Evolutionary conservation across 2,888 invertebrate genomes (phyloP), one percentile per base, ranked within the genome.

Genomic region (Pseudanteris insignis): DNA sequence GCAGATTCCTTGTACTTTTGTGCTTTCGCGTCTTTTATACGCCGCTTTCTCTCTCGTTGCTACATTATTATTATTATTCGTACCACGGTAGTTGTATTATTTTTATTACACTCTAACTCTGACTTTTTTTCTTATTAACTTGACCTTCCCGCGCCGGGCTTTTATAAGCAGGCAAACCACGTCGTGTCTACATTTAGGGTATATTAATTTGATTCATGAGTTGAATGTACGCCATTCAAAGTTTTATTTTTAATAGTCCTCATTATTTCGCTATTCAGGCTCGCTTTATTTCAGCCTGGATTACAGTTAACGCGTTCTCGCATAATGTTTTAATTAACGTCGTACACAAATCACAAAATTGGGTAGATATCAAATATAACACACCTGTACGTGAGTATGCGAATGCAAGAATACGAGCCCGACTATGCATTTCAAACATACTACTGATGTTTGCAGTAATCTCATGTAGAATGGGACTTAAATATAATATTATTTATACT

Each of bases 131-230:
- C n/a, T 53, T 44, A 24, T 38, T 38, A 26, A 10, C 37, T 53
- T 53, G 47, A 51, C 41, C 40, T 53, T 51, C 47, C 26, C 47
- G 36, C 30, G 15, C 50, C 4, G 21, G 3, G 3, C 21, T 3
- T n/a, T n/a, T 9, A n/a, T 9, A 26, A 9, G n/a, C 26, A n/a
- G n/a, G 26, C n/a, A n/a, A 25, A 18, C 30, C 30, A 26, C 41
- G 33, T 44, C 41, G 25, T 34, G 46, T 41, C 32, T 51, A 46
- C 44, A 26, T 57, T 40, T 37, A 18, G 38, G 47, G 47, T 33
- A 26, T 51, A 62, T 62, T 62, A 57, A 57, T 62, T 57, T 62
- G 18, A 55, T 57, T 36, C 62, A 40, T 46, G 50, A 51, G 28
- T 34, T 21, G 11, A 37, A 32, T 34, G 9, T 40, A 9, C 7